Conservation (phyloP, 2,113 vertebrate genomes). For the Carlito syrichta region DNA sequence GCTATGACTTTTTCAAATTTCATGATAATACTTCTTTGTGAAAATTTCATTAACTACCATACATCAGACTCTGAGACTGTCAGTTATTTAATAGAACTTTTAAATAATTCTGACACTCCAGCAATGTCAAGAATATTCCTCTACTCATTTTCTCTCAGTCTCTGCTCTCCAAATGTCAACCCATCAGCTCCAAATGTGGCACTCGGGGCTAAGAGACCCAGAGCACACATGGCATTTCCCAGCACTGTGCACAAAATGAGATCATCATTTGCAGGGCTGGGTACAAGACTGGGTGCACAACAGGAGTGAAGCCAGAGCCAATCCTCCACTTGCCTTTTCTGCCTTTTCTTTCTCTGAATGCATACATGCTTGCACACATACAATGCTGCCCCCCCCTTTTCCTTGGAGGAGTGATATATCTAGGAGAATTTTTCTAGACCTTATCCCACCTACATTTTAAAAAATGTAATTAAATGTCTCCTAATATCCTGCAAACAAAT, state of each 20-base stretch:
- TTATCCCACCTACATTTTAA: background rate
- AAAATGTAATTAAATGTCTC: background rate
- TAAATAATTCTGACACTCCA: conserved; percentile 53
- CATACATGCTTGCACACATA: rapidly evolving
- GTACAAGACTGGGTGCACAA: background rate
- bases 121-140: conserved; percentile 44
- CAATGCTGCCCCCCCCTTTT: background rate
- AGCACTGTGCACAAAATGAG: background rate
- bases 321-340: background rate
- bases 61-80: background rate
- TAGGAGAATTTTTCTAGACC: background rate
- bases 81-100: conserved; percentile 54
- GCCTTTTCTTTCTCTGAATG: background rate
- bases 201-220: background rate
- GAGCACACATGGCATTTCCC: conserved; percentile 24
- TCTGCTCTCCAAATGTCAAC: conserved; percentile 34
- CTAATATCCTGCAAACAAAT: background rate
- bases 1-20: conserved; percentile 22
- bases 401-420: background rate
- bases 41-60: conserved; percentile 59
- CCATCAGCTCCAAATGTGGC: background rate
- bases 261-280: background rate
- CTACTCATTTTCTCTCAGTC: background rate
- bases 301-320: background rate
- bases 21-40: conserved; percentile 33